Evolutionary conservation across 2,797 vertebrate genomes (phyloP).

Genomic region (Rhinogobio ventralis): DNA sequence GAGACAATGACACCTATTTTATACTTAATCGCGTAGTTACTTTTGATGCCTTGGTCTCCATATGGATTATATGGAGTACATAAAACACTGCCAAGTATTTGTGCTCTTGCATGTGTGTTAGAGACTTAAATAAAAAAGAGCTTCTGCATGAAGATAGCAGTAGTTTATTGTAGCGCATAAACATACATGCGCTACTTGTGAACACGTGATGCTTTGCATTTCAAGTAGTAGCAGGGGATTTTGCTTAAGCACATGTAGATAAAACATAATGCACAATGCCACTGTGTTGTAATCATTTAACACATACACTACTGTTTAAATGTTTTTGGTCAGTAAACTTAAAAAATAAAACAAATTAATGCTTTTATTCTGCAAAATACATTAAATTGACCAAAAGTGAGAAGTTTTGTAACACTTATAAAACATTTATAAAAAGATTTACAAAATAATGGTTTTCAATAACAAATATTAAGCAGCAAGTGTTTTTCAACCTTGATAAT

Average conservation of each 20-base stretch:
- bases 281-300: neutral
- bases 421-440: neutral
- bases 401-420: too few relatives aligned
- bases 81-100: neutral
- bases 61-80: neutral
- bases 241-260: neutral
- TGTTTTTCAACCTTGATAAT: too few relatives aligned
- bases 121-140: neutral
- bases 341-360: too few relatives aligned
- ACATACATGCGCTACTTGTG: neutral
- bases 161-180: neutral
- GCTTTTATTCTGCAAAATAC: neutral
- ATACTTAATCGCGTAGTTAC: neutral
- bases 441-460: too few relatives aligned
- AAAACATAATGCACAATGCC: too few relatives aligned
- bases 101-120: neutral
- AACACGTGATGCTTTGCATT: neutral
- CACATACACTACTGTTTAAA: neutral
- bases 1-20: slow-evolving; percentile 11
- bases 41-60: neutral
- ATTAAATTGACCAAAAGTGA: neutral
- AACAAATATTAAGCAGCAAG: too few relatives aligned
- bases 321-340: neutral
- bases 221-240: neutral
- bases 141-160: neutral